Percentiles rank a stretch among this genome's conserved stretches.
Evolutionary conservation across 2,113 vertebrate genomes (phyloP).

Genomic region (Notechis scutatus): DNA sequence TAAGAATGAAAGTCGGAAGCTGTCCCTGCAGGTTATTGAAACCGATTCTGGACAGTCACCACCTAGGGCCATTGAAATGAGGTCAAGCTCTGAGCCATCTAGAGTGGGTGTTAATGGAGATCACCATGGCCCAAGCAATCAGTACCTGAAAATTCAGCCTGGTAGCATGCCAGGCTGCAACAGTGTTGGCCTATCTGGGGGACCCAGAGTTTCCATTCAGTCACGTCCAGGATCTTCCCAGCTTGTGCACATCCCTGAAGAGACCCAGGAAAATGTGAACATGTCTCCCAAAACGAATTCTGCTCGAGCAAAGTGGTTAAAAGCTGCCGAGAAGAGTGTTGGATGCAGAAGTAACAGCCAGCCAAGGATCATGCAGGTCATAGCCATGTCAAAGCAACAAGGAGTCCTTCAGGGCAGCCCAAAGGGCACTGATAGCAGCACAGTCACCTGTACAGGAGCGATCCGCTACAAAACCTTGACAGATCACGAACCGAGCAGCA

Average conservation of each 20-base stretch:
- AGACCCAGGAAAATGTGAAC: slow-evolving; percentile 84
- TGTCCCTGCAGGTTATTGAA: slow-evolving; percentile 89
- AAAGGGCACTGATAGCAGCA: slow-evolving; percentile 80
- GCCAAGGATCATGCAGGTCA: slow-evolving; percentile 93
- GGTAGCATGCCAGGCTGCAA: slow-evolving; percentile 82
- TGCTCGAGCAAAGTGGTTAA: slow-evolving; percentile 88
- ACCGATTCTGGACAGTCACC: slow-evolving; percentile 80
- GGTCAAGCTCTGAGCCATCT: slow-evolving; percentile 83
- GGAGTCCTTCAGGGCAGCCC: slow-evolving; percentile 90
- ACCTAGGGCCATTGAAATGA: slow-evolving; percentile 85
- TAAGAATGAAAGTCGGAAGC: slow-evolving; percentile 87
- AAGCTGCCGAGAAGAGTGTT: slow-evolving; percentile 87
- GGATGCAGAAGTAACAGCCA: slow-evolving; percentile 83
- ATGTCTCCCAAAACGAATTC: slow-evolving; percentile 80
- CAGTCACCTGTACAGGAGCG: slow-evolving; percentile 83
- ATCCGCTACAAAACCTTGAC: slow-evolving; percentile 81
- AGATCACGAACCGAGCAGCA: slow-evolving; percentile 85
- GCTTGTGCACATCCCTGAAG: slow-evolving; percentile 95
- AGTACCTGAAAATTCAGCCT: slow-evolving; percentile 87
- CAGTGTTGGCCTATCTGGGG: slow-evolving; percentile 85
- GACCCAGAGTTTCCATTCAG: slow-evolving; percentile 87
- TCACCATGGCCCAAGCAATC: slow-evolving; percentile 73
- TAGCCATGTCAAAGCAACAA: slow-evolving; percentile 97
- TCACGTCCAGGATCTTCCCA: slow-evolving; percentile 93
- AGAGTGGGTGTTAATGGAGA: slow-evolving; percentile 84